Percentiles rank a stretch among this genome's conserved stretches.
Evolutionary conservation across 2,888 invertebrate genomes (phyloP).

Genomic region (Oscheius sp.): DNA sequence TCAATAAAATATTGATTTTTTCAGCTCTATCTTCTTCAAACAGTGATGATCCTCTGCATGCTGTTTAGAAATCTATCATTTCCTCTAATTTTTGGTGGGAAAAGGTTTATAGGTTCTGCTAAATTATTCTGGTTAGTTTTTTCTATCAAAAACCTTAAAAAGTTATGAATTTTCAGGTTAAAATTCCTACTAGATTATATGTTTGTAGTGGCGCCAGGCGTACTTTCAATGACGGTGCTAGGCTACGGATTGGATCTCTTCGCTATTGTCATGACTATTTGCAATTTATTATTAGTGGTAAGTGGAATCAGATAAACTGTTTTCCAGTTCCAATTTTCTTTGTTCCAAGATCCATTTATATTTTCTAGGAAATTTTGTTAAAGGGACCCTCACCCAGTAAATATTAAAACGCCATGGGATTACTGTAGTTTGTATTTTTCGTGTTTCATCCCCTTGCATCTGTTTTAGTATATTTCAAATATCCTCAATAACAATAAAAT

Average conservation of each 20-base stretch:
- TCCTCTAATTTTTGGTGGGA: not conserved
- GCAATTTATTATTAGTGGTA: conserved; percentile 11
- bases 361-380: too few species aligned
- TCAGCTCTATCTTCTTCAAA: conserved; percentile 20
- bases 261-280: not conserved
- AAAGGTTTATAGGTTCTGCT: not conserved
- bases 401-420: too few species aligned
- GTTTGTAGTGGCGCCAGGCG: conserved; percentile 54
- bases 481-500: too few species aligned
- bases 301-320: too few species aligned
- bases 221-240: conserved; percentile 48
- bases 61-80: conserved; percentile 4
- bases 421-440: too few species aligned
- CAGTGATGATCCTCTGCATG: conserved; percentile 11
- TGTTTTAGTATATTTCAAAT: too few species aligned
- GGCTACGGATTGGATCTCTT: not conserved
- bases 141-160: not conserved
- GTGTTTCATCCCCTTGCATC: too few species aligned
- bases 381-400: too few species aligned
- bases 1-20: not conserved
- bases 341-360: too few species aligned
- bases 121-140: conserved; percentile 11
- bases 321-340: too few species aligned
- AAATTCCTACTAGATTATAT: conserved; percentile 61
- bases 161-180: conserved; percentile 43